phyloP scores from a whole-genome alignment of 2,888 invertebrate species.

The Trichacis sp. region DNA sequence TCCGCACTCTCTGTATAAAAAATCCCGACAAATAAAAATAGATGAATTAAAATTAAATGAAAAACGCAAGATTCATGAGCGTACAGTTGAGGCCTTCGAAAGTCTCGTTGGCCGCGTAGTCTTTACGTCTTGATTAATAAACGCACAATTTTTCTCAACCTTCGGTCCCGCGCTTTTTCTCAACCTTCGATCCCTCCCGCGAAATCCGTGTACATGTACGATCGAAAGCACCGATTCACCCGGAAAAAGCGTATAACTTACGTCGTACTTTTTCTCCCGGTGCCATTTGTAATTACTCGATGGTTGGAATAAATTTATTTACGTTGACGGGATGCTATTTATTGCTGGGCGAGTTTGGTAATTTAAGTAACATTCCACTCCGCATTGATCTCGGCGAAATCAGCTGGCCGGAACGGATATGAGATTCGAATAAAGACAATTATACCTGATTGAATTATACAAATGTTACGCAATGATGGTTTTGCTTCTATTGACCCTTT shows the following conservation, averaged over 20 bases:
- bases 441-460: not conserved
- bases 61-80: constrained; percentile 4
- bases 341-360: not conserved
- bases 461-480: not conserved
- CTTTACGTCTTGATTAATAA: constrained; percentile 65
- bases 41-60: constrained; percentile 4
- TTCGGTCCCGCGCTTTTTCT: constrained; percentile 58
- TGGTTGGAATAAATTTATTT: not conserved
- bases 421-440: not conserved
- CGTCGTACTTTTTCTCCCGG: no score
- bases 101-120: no score
- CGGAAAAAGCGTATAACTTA: no score
- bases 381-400: not conserved
- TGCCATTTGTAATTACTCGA: no score
- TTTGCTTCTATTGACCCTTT: not conserved
- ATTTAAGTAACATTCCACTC: not conserved
- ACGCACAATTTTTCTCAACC: constrained; percentile 68
- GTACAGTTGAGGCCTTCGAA: no score
- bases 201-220: not conserved
- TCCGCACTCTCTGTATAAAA: constrained; percentile 22
- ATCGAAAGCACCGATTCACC: no score
- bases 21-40: constrained; percentile 7
- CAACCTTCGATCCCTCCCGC: constrained; percentile 44
- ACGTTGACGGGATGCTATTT: not conserved
- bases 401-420: not conserved